Evolutionary conservation across 2,113 vertebrate species (phyloP).

Genomic region (Dryoscopus gambensis): DNA sequence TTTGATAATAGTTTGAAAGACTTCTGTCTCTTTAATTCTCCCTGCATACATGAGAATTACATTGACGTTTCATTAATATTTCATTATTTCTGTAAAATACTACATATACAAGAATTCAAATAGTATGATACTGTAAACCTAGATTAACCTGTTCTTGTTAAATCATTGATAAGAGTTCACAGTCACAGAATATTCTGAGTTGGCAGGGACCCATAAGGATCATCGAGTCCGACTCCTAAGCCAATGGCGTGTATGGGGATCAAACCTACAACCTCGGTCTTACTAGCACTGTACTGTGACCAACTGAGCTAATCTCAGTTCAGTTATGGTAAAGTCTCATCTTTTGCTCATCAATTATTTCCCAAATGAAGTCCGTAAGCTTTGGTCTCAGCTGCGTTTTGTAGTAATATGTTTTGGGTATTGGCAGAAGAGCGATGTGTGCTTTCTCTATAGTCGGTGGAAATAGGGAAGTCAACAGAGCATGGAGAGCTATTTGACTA

Average conservation of each 20-base stretch:
- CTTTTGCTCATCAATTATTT: not conserved
- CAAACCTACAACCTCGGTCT: not conserved
- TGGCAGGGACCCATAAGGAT: not conserved
- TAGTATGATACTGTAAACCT: not conserved
- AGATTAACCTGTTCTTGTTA: not conserved
- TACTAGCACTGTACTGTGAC: not conserved
- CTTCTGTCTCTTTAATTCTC: not conserved
- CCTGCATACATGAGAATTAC: not conserved
- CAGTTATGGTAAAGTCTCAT: not conserved
- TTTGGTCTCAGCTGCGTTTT: not conserved
- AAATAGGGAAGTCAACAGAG: not conserved
- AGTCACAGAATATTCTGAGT: not conserved
- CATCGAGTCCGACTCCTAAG: accelerated
- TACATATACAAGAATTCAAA: not conserved
- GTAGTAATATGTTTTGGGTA: not conserved
- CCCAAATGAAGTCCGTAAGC: not conserved
- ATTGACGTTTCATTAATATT: not conserved
- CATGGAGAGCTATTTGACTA: not conserved
- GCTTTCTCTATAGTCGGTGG: not conserved
- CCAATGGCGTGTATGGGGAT: not conserved
- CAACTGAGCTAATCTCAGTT: not conserved
- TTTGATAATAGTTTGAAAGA: not conserved
- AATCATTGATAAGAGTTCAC: not conserved
- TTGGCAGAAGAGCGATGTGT: not conserved
- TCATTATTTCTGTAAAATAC: not conserved